Evolutionary conservation across 1,140 invertebrate species (phyloP).

Genomic region (Luehdorfia chinensis): DNA sequence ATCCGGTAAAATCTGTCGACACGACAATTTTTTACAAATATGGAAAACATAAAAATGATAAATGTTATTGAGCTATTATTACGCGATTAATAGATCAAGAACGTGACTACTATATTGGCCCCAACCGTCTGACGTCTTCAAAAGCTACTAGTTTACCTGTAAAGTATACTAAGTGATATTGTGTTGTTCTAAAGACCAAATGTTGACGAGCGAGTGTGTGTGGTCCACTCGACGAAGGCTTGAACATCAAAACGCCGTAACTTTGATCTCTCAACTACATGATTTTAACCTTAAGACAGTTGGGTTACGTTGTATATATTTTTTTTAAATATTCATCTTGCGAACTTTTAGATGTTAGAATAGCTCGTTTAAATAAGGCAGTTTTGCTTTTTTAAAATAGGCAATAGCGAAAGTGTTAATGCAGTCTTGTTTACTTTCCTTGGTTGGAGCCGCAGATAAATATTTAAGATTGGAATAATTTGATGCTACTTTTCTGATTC

Average conservation of each 20-base stretch:
- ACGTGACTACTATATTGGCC: too few species aligned
- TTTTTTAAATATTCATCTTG: background rate
- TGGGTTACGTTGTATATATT: background rate
- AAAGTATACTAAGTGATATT: constrained; percentile 69
- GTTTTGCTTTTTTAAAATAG: constrained; percentile 50
- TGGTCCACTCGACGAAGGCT: constrained; percentile 44
- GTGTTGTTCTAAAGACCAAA: constrained; percentile 65
- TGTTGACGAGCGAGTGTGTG: constrained; percentile 65
- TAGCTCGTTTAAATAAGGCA: constrained; percentile 52
- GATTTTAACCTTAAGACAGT: constrained; percentile 24
- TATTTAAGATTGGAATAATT: constrained; percentile 6
- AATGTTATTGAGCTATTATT: too few species aligned
- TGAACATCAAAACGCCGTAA: constrained; percentile 33
- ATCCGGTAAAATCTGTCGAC: too few species aligned
- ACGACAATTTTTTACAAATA: too few species aligned
- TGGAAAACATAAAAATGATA: too few species aligned
- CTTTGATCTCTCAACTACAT: constrained; percentile 25
- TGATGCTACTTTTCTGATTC: constrained; percentile 40
- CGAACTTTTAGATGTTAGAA: constrained; percentile 13
- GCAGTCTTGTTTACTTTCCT: constrained; percentile 42
- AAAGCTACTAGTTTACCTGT: constrained; percentile 64
- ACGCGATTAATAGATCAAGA: too few species aligned
- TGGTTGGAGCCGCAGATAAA: too few species aligned
- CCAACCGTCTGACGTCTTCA: background rate
- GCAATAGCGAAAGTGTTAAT: constrained; percentile 69